Percentiles rank a stretch among this genome's conserved stretches.
phyloP scores from a whole-genome alignment of 2,888 invertebrate genomes.

The Caenorhabditis sulstoni region DNA sequence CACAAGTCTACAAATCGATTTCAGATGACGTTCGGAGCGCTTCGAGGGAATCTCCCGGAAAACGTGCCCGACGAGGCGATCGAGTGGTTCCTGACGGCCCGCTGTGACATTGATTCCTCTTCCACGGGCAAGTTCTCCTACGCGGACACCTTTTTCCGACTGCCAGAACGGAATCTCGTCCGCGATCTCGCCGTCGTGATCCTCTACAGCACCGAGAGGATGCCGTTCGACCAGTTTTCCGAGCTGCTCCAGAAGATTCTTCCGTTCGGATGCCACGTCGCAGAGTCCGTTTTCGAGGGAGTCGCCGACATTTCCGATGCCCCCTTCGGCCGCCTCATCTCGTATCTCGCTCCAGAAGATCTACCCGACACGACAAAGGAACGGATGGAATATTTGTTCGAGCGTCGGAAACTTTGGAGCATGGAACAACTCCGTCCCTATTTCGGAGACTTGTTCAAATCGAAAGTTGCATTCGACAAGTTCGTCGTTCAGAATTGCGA shows the following conservation, averaged over 20 bases:
- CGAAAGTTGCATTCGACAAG: slow-evolving; percentile 56
- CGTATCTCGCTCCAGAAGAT: slow-evolving; percentile 49
- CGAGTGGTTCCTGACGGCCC: slow-evolving; percentile 30
- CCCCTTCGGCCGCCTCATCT: slow-evolving; percentile 29
- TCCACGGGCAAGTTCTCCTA: too few species aligned
- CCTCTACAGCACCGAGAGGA: slow-evolving; percentile 24
- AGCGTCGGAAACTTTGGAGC: slow-evolving; percentile 43
- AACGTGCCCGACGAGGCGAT: slow-evolving; percentile 45
- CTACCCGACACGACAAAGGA: slow-evolving; percentile 52
- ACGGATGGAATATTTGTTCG: slow-evolving; percentile 40
- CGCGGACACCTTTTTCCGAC: neutral
- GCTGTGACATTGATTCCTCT: slow-evolving; percentile 9
- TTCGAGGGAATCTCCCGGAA: slow-evolving; percentile 19
- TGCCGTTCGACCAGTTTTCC: slow-evolving; percentile 28
- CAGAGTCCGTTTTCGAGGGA: slow-evolving; percentile 23
- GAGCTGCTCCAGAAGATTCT: slow-evolving; percentile 33
- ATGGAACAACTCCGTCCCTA: slow-evolving; percentile 57
- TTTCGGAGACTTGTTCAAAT: slow-evolving; percentile 53
- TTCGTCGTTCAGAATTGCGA: slow-evolving; percentile 58
- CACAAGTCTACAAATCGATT: neutral
- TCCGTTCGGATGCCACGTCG: slow-evolving; percentile 31
- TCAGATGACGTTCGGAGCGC: slow-evolving; percentile 17
- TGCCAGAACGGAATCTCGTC: slow-evolving; percentile 15
- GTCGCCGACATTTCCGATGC: slow-evolving; percentile 45
- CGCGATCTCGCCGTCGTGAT: slow-evolving; percentile 40